Evolutionary conservation across 2,888 invertebrate genomes (phyloP).

Genomic region (Poecilobothrus nobilitatus): DNA sequence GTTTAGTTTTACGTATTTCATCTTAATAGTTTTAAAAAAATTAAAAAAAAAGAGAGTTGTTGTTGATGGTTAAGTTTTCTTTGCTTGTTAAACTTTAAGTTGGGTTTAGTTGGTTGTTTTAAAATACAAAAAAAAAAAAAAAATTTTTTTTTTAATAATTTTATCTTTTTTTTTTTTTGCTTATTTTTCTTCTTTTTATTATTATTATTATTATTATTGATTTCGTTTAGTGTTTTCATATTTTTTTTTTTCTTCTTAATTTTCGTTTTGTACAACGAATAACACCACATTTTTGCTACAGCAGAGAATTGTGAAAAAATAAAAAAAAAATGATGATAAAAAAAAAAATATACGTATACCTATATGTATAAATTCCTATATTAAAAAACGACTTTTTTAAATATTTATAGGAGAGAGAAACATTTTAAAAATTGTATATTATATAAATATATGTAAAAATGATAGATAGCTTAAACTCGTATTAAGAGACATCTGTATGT

Average conservation of each 20-base stretch:
- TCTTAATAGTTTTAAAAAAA: slow-evolving; percentile 5
- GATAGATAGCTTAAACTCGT: not conserved
- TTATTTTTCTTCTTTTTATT: too few relatives aligned
- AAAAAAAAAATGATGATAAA: not conserved
- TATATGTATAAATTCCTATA: not conserved
- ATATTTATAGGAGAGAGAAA: slow-evolving; percentile 6
- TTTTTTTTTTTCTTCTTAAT: not conserved
- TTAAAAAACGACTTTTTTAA: slow-evolving; percentile 3
- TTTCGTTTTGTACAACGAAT: not conserved
- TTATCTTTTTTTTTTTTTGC: too few relatives aligned
- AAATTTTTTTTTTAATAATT: not conserved
- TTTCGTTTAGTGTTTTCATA: not conserved
- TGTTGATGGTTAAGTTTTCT: slow-evolving; percentile 6
- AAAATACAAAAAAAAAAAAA: not conserved
- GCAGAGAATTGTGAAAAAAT: not conserved
- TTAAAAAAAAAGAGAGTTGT: not conserved
- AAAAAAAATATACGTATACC: not conserved
- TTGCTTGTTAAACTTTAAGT: not conserved
- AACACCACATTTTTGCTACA: not conserved
- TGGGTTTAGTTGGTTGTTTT: slow-evolving; percentile 5
- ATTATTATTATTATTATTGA: not conserved
- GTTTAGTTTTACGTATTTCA: slow-evolving; percentile 7
- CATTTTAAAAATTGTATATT: not conserved
- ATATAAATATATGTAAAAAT: too few relatives aligned
- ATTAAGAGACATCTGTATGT: not conserved